Evolutionary conservation across 2,113 vertebrate genomes (phyloP).

Genomic region (Vidua chalybeata): DNA sequence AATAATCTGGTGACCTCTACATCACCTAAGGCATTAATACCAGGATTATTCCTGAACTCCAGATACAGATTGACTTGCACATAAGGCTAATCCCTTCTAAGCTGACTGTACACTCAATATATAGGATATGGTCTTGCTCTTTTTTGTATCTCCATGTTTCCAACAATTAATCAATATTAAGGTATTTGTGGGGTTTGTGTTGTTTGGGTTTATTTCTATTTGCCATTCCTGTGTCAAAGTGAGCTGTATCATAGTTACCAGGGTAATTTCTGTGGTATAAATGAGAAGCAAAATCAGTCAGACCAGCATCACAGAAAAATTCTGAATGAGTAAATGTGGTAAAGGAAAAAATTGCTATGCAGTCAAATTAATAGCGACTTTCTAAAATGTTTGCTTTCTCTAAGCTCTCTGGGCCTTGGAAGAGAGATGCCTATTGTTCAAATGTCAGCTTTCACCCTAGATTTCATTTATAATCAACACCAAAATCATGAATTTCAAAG

Average conservation of each 20-base stretch:
- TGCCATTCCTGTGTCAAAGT: neutral
- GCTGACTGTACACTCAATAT: neutral
- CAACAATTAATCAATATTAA: neutral
- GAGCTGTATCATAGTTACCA: neutral
- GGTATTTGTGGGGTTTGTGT: neutral
- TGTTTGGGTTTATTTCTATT: neutral
- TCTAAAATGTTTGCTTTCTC: neutral
- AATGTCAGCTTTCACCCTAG: neutral
- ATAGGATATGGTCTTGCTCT: rapidly evolving
- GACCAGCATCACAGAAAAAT: neutral
- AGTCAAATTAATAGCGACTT: neutral
- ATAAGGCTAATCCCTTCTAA: neutral
- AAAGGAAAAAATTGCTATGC: neutral
- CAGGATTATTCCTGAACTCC: neutral
- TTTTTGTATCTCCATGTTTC: neutral
- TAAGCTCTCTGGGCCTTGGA: neutral
- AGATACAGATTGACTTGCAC: neutral
- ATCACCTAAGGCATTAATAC: neutral
- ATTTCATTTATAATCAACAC: neutral
- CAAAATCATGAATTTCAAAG: neutral
- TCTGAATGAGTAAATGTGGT: neutral
- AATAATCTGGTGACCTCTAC: neutral
- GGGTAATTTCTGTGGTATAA: neutral
- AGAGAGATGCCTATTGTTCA: neutral
- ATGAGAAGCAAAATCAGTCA: neutral